Conservation (phyloP, 2,888 invertebrate genomes). For the Agapostemon virescens region DNA sequence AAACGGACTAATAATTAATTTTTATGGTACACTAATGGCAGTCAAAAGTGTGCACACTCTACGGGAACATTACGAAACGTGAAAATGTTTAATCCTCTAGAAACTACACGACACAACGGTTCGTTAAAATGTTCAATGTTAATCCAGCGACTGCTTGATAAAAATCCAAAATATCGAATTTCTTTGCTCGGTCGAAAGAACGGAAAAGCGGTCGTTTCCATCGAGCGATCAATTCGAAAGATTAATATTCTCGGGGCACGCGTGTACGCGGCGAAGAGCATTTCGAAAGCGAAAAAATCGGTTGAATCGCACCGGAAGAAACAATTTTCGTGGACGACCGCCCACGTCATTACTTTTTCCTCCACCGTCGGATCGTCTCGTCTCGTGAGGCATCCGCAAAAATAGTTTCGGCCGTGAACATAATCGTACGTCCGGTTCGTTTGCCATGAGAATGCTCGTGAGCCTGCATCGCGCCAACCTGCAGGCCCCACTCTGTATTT, state of each 20-base stretch:
- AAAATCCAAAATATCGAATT: not conserved
- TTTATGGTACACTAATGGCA: too few species aligned
- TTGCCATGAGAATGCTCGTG: slow-evolving; percentile 40
- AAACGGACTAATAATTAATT: too few species aligned
- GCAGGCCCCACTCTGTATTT: slow-evolving; percentile 12
- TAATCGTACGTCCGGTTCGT: slow-evolving; percentile 55
- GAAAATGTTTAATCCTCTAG: too few species aligned
- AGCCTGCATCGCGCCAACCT: slow-evolving; percentile 14
- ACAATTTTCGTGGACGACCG: slow-evolving; percentile 45
- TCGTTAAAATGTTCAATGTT: too few species aligned
- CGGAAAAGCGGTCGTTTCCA: not conserved
- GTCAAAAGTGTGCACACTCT: too few species aligned
- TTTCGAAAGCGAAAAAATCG: slow-evolving; percentile 10
- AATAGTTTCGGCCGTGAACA: slow-evolving; percentile 56
- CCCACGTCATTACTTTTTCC: slow-evolving; percentile 44
- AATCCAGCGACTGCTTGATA: not conserved
- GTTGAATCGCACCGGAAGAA: slow-evolving; percentile 39
- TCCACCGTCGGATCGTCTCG: slow-evolving; percentile 28
- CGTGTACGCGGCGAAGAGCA: not conserved
- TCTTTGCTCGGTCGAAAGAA: not conserved
- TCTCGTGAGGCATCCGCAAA: slow-evolving; percentile 46
- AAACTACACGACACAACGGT: too few species aligned
- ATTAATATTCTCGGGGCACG: not conserved
- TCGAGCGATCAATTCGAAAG: not conserved
- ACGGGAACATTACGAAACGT: too few species aligned